Conservation (phyloP, 2,888 invertebrate species). For the Thera britannica region DNA sequence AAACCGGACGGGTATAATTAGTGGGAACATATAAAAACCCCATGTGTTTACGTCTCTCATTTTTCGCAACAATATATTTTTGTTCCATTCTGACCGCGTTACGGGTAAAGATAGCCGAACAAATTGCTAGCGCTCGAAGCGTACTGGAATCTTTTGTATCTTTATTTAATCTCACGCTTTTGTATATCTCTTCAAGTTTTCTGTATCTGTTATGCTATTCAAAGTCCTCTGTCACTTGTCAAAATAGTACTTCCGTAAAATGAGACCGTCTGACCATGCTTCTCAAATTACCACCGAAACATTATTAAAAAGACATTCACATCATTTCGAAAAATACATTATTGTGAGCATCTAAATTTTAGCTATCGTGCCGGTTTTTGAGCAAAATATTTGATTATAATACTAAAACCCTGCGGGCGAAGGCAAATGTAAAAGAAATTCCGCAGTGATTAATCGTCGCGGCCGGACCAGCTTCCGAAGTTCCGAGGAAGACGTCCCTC, state of each 20-base stretch:
- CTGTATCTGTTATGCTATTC: neutral
- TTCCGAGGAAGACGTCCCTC: slow-evolving; percentile 50
- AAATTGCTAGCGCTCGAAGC: slow-evolving; percentile 30
- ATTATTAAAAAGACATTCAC: neutral
- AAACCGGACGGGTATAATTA: slow-evolving; percentile 37
- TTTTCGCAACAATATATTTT: slow-evolving; percentile 57
- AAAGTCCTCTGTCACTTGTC: no score
- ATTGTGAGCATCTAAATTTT: neutral
- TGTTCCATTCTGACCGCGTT: slow-evolving; percentile 58
- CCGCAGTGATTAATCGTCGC: slow-evolving; percentile 45
- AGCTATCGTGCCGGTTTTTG: neutral
- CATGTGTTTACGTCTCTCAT: slow-evolving; percentile 51
- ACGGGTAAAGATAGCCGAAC: slow-evolving; percentile 45
- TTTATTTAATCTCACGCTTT: slow-evolving; percentile 31
- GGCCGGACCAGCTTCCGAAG: slow-evolving; percentile 42
- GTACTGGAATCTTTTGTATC: neutral
- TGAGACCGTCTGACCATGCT: neutral
- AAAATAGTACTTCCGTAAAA: no score
- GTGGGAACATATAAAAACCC: slow-evolving; percentile 47
- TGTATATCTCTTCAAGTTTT: neutral
- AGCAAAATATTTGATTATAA: neutral
- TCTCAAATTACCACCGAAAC: neutral
- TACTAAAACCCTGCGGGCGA: neutral
- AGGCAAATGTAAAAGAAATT: slow-evolving; percentile 28
- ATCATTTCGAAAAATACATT: neutral